These are phyloP conservation scores for Thripadectes ignobilis DNA, from an alignment of 2,797 vertebrate species.

Conservation along the genomic window DNA sequence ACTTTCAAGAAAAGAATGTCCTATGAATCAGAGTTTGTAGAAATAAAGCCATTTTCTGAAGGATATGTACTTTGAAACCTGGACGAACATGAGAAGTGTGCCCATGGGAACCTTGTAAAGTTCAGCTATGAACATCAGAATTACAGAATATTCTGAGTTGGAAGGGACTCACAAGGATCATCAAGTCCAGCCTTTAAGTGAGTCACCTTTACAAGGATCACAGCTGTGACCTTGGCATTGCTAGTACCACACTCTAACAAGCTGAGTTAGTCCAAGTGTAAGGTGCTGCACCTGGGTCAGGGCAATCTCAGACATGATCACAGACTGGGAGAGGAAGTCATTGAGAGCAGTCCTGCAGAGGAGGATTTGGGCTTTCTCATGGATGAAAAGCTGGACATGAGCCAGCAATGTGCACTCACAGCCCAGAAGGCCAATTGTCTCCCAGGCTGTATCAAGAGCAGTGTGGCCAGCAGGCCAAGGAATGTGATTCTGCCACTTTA, in stretches of 20 bases:
- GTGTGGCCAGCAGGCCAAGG: fast-evolving
- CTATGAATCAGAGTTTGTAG: not conserved
- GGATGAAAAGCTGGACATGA: not conserved
- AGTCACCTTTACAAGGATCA: not conserved
- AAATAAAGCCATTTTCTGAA: not conserved
- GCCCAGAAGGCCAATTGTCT: fast-evolving
- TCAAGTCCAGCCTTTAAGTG: not conserved
- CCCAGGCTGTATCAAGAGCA: not conserved
- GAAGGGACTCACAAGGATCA: not conserved
- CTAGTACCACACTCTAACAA: not conserved
- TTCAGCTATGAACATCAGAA: not conserved
- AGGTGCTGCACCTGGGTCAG: not conserved
- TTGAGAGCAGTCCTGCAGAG: not conserved
- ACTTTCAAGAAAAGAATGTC: not conserved
- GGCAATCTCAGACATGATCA: not conserved
- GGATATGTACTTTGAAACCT: not conserved
- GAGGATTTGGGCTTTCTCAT: not conserved
- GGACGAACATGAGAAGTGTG: not conserved
- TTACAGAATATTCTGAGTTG: not conserved
- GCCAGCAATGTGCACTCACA: not conserved
- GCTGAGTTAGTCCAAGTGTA: not conserved
- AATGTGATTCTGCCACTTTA: not conserved
- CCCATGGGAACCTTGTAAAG: not conserved
- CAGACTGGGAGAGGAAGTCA: not conserved
- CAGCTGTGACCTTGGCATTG: not conserved